phyloP scores from a whole-genome alignment of 2,888 invertebrate species.

The Ligdia adustata region DNA sequence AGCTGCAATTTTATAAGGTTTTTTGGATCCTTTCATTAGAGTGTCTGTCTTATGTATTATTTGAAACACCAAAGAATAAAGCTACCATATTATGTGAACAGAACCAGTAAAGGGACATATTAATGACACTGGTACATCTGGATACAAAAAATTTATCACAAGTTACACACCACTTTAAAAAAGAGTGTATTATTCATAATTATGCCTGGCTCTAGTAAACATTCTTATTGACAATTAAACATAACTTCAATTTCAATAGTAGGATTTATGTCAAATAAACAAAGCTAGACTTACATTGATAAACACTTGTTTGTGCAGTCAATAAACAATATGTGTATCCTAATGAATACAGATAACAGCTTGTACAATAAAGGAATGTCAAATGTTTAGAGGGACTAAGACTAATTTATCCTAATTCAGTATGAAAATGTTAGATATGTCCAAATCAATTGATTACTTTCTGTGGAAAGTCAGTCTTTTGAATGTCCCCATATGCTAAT shows the following conservation, averaged over 20 bases:
- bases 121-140: no score
- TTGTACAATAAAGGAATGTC: constrained; percentile 16
- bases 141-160: no score
- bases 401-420: constrained; percentile 11
- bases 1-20: no score
- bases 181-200: no score
- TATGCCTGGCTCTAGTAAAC: not conserved
- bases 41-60: no score
- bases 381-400: not conserved
- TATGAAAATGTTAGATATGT: constrained; percentile 52
- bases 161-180: no score
- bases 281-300: constrained; percentile 17
- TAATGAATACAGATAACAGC: not conserved
- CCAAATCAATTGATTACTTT: constrained; percentile 37
- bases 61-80: no score
- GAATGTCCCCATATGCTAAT: constrained; percentile 48
- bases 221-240: constrained; percentile 4
- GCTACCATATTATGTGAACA: no score
- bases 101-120: no score
- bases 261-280: constrained; percentile 21
- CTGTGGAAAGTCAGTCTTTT: constrained; percentile 64
- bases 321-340: constrained; percentile 9
- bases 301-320: constrained; percentile 6
- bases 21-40: no score
- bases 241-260: no score